Evolutionary conservation across 2,888 invertebrate species (phyloP).

Genomic region (Eupithecia tripunctaria): DNA sequence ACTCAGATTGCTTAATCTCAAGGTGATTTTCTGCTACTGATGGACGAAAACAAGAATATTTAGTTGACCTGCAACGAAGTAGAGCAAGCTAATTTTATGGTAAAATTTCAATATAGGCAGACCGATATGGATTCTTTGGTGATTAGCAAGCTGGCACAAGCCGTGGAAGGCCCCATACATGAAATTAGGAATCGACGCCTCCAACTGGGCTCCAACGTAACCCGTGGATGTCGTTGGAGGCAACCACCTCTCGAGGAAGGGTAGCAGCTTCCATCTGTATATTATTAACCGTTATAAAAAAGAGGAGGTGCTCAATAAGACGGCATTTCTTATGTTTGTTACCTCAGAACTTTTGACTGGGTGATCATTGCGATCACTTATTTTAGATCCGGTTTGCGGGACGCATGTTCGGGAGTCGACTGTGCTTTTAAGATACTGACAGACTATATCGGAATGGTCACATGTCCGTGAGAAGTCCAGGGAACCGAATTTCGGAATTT

Average conservation of each 20-base stretch:
- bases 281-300: too few species aligned
- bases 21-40: constrained; percentile 26
- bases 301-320: too few species aligned
- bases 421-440: background rate
- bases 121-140: background rate
- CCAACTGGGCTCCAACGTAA: background rate
- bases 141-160: background rate
- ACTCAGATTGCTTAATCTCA: constrained; percentile 32
- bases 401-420: background rate
- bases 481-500: too few species aligned
- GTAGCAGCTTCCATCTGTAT: too few species aligned
- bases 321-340: too few species aligned
- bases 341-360: too few species aligned
- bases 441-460: background rate
- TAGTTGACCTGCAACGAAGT: background rate
- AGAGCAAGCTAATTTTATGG: constrained; percentile 11
- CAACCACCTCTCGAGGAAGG: too few species aligned
- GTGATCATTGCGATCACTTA: too few species aligned
- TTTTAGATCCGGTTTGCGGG: background rate
- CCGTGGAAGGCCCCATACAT: background rate
- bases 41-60: constrained; percentile 13
- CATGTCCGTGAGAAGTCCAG: background rate
- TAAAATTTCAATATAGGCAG: background rate
- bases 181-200: background rate
- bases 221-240: background rate